Conservation (phyloP, 2,113 vertebrate species). For the Catagonus wagneri region DNA sequence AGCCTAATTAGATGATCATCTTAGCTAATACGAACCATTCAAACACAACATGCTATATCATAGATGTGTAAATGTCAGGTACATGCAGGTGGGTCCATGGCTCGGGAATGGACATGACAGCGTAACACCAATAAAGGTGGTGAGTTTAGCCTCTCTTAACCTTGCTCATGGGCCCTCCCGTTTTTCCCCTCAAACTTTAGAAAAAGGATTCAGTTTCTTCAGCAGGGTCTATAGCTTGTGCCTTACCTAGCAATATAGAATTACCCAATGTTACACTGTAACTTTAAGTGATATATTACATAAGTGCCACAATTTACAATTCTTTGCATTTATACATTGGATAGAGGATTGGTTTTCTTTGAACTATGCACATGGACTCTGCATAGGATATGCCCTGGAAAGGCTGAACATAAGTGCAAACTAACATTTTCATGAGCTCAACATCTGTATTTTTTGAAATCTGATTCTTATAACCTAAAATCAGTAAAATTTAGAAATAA, state of each 20-base stretch:
- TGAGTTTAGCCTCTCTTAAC: background rate
- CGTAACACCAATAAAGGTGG: background rate
- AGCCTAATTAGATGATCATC: background rate
- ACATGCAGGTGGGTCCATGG: background rate
- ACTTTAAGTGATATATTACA: background rate
- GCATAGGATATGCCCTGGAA: background rate
- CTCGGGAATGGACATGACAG: background rate
- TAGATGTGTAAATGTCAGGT: background rate
- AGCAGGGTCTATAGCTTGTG: background rate
- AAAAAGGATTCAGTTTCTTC: background rate
- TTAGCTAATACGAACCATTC: background rate
- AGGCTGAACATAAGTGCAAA: background rate
- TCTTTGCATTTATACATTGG: background rate
- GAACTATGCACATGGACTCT: rapidly evolving
- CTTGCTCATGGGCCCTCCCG: background rate
- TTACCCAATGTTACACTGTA: background rate
- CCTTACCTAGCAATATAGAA: background rate
- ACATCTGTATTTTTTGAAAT: background rate
- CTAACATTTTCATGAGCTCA: background rate
- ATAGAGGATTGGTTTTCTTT: background rate
- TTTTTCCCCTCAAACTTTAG: background rate
- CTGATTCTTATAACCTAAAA: background rate
- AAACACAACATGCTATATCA: background rate
- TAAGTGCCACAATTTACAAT: background rate
- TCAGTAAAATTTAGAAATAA: background rate